These are phyloP conservation scores for Cheilosia impressa DNA, from an alignment of 2,888 invertebrate genomes.

Conservation along the genomic window DNA sequence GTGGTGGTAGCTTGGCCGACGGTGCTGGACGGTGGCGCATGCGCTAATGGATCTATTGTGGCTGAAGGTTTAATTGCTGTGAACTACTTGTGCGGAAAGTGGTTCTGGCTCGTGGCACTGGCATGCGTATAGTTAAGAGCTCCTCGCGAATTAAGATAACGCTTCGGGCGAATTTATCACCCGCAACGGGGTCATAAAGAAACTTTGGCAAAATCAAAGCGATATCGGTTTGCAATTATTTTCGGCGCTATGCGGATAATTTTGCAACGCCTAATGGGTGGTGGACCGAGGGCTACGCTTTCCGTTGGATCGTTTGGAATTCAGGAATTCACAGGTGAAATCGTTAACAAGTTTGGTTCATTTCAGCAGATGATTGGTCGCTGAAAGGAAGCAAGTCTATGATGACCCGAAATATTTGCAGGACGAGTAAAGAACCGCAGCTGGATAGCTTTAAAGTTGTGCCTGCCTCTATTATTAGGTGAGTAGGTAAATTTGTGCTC, in stretches of 20 bases:
- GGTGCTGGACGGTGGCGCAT: conserved; percentile 8
- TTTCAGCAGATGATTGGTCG: no score
- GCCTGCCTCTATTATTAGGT: no score
- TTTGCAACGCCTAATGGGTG: background rate
- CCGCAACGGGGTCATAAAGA: background rate
- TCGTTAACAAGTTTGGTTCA: no score
- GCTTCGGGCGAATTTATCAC: conserved; percentile 15
- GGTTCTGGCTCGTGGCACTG: background rate
- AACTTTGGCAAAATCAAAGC: conserved; percentile 8
- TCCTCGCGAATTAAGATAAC: conserved; percentile 26
- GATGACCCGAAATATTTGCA: no score
- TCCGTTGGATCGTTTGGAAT: background rate
- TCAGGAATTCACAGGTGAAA: background rate
- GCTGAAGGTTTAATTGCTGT: background rate
- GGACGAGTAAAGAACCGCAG: no score
- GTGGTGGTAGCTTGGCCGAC: background rate
- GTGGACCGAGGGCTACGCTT: background rate
- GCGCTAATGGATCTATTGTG: conserved; percentile 38
- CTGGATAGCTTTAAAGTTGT: no score
- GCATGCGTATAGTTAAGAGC: conserved; percentile 15
- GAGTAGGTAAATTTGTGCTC: no score
- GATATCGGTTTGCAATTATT: conserved; percentile 21
- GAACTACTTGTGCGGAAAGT: background rate
- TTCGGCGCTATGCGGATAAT: background rate
- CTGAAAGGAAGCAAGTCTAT: no score